Evolutionary conservation across 1,140 invertebrate genomes (phyloP).

Genomic region (Zophobas morio): DNA sequence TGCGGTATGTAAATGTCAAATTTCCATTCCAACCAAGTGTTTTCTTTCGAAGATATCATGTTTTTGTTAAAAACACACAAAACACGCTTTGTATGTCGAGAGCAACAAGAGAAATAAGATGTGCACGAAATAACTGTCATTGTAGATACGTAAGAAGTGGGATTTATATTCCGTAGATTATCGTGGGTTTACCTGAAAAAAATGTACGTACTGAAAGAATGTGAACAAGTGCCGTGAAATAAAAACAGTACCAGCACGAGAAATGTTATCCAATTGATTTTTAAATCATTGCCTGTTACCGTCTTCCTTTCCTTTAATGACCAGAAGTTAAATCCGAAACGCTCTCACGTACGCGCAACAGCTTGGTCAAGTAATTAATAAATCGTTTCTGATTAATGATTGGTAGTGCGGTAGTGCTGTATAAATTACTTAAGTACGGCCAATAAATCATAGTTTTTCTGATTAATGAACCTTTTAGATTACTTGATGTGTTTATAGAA

Average conservation of each 20-base stretch:
- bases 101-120: conserved; percentile 27
- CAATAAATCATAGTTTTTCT: conserved; percentile 33
- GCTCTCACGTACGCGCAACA: conserved; percentile 35
- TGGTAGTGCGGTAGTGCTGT: conserved; percentile 37
- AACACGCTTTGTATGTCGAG: background rate
- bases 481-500: conserved; percentile 35
- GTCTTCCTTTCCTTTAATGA: conserved; percentile 26
- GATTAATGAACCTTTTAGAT: conserved; percentile 39
- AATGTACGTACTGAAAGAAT: conserved; percentile 3
- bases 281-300: conserved; percentile 22
- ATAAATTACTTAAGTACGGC: conserved; percentile 39
- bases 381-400: conserved; percentile 41
- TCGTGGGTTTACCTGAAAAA: conserved; percentile 17
- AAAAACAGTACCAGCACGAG: background rate
- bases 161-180: conserved; percentile 29
- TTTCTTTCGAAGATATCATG: conserved; percentile 9
- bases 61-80: conserved; percentile 12
- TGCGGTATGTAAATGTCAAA: background rate
- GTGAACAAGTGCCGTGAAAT: background rate
- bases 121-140: conserved; percentile 15
- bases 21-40: conserved; percentile 5
- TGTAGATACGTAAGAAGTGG: background rate
- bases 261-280: conserved; percentile 15
- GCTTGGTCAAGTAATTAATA: conserved; percentile 31
- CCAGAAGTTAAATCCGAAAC: conserved; percentile 34